Evolutionary conservation across 2,113 vertebrate species (phyloP).

Genomic region (Parus major): DNA sequence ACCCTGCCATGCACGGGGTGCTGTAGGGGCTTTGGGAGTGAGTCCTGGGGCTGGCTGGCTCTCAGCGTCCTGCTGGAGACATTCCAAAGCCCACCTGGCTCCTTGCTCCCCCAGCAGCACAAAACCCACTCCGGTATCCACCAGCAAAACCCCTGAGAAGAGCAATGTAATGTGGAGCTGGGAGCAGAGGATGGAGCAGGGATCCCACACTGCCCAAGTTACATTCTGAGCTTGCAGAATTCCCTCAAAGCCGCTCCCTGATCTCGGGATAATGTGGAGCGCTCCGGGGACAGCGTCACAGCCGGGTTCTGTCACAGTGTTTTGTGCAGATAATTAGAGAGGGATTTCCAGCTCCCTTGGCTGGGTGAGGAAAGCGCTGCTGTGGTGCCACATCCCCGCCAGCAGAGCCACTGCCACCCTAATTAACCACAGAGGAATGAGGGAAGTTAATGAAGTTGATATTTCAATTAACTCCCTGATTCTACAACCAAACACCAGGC

Average conservation of each 20-base stretch:
- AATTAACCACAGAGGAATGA: background rate
- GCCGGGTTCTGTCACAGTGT: background rate
- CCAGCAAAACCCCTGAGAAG: background rate
- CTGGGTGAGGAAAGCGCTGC: background rate
- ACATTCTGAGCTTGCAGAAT: background rate
- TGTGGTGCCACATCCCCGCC: accelerated
- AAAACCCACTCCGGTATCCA: background rate
- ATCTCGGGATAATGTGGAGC: background rate
- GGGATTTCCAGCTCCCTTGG: conserved; percentile 20
- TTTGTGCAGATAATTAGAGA: conserved; percentile 1
- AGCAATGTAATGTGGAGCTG: accelerated
- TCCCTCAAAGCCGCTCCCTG: background rate
- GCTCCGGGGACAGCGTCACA: background rate
- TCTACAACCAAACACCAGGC: background rate
- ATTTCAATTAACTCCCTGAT: background rate
- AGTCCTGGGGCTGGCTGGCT: background rate
- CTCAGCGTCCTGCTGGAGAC: background rate
- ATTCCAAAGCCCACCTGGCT: background rate
- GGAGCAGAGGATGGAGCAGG: background rate
- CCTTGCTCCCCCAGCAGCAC: background rate
- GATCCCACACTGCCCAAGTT: background rate
- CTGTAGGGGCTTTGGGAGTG: background rate
- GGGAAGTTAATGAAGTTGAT: background rate
- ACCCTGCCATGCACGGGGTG: background rate
- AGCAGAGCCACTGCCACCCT: background rate